phyloP scores from a whole-genome alignment of 2,797 vertebrate species.

The Paramormyrops hopkinsi region DNA sequence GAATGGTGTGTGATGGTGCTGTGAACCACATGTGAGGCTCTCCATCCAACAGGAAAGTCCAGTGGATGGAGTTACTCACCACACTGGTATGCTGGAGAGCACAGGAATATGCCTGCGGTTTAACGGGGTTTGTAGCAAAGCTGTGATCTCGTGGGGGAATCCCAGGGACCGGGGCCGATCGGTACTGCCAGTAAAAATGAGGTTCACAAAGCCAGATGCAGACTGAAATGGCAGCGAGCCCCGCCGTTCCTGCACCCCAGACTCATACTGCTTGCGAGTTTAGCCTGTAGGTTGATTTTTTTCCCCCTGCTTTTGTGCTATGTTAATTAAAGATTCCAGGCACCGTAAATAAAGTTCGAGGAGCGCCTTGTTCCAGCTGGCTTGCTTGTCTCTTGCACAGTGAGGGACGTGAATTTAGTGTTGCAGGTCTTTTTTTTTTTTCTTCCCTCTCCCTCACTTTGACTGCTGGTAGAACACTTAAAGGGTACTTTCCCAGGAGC shows the following conservation, averaged over 20 bases:
- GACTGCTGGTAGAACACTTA: not conserved
- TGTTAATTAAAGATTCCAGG: conserved; percentile 4
- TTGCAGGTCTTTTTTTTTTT: not conserved
- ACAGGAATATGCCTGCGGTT: not conserved
- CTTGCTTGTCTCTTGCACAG: not conserved
- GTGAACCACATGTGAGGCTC: not conserved
- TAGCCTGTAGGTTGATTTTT: not conserved
- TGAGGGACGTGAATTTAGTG: not conserved
- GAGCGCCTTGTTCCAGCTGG: not conserved
- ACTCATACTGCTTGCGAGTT: not conserved
- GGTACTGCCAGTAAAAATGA: not conserved
- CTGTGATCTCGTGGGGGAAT: not conserved
- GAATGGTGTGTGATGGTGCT: not conserved
- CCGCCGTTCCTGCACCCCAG: not conserved
- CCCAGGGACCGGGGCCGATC: not conserved
- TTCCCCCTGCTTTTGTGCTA: not conserved
- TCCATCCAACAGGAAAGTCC: not conserved
- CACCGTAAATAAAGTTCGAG: not conserved
- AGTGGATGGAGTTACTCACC: not conserved
- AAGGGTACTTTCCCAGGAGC: conserved; percentile 16
- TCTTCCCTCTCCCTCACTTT: not conserved
- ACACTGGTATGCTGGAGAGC: not conserved
- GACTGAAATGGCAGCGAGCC: not conserved
- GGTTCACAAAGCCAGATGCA: not conserved
- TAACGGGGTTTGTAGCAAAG: not conserved